These are phyloP conservation scores for Pleuronectes platessa DNA, from an alignment of 2,113 vertebrate genomes.

Conservation along the genomic window DNA sequence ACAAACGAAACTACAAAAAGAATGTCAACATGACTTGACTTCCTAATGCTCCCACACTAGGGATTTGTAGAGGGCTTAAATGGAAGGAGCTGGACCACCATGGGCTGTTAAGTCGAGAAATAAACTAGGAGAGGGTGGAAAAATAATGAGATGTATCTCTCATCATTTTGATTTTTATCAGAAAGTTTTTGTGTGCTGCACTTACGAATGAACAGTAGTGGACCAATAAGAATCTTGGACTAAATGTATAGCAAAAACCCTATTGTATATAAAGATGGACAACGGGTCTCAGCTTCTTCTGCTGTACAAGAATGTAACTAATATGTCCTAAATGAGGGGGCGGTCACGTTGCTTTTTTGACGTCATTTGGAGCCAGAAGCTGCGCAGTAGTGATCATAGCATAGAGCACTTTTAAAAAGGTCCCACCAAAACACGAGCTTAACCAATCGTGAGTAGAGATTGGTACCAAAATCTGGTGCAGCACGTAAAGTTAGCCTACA, in stretches of 20 bases:
- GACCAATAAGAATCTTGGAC: neutral
- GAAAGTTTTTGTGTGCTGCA: slow-evolving; percentile 16
- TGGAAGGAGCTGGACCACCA: slow-evolving; percentile 61
- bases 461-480: no score
- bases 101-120: slow-evolving; percentile 30
- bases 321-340: neutral
- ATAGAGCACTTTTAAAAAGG: no score
- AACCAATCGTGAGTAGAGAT: no score
- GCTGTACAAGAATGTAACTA: neutral
- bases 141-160: slow-evolving; percentile 48
- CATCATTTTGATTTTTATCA: slow-evolving; percentile 17
- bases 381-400: no score
- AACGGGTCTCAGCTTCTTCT: neutral
- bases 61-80: slow-evolving; percentile 42
- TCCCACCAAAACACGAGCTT: no score
- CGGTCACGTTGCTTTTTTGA: neutral
- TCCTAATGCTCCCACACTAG: slow-evolving; percentile 48
- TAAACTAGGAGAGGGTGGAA: slow-evolving; percentile 33
- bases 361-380: no score
- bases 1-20: slow-evolving; percentile 36
- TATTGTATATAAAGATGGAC: neutral
- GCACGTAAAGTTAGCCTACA: no score
- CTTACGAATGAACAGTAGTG: neutral
- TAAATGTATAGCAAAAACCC: neutral
- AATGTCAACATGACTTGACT: slow-evolving; percentile 62